Evolutionary conservation across 2,888 invertebrate genomes (phyloP), one percentile per base, ranked within the genome.

Genomic region (Conistra vaccinii): DNA sequence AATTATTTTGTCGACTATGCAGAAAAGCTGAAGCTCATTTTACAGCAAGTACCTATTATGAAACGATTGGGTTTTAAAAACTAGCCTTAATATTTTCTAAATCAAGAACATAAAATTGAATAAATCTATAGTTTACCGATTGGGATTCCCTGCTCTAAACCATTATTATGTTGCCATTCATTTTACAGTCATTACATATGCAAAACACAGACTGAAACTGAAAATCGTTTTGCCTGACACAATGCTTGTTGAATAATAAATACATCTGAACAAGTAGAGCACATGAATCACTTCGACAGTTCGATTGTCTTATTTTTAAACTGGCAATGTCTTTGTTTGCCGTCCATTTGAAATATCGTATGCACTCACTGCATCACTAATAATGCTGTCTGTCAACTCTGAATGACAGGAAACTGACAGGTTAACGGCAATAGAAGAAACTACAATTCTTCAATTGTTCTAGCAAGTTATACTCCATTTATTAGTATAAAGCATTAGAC

Each of bases 161-260:
- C 39, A 4, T 66, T 61, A 65, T 61, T 76, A 63, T 42, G 58
- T 48, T 53, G 48, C 39, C 53, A 78, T 67, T 67, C 35, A 73
- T 80, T 78, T 79, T 60, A 79, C 69, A 72, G 48, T 53, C 62
- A 78, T 85, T 78, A 79, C 42, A 57, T 75, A 78, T 83, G 79
- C 77, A 83, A 83, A 84, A 80, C 75, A 81, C 61, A 61, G 60
- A 62, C 66, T 71, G 72, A 61, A 62, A 75, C 71, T 85, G 76
- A 69, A 79, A 82, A 74, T 60, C 51, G 55, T 45, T 72, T n/a
- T 14, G 32, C 17, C 32, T 39, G 39, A 53, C 63, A 82, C 61
- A 78, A 78, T 69, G 53, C 78, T 62, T 69, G 73, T 69, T 78
- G 69, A 82, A 83, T 78, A 83, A 82, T 83, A 82, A 66, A 78